Conservation (phyloP, 2,797 vertebrate genomes). For the Tamandua tetradactyla region DNA sequence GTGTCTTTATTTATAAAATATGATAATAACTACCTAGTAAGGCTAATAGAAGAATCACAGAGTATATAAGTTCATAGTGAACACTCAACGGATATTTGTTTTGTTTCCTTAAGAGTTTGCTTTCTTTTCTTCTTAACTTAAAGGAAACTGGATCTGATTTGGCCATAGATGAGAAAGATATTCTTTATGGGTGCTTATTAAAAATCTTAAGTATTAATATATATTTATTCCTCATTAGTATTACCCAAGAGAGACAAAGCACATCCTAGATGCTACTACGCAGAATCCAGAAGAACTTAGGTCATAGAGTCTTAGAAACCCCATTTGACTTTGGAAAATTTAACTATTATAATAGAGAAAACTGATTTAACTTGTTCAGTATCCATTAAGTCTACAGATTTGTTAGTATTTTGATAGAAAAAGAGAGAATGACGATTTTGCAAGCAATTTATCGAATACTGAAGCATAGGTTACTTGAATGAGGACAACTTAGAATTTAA, state of each 20-base stretch:
- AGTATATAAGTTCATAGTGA: not conserved
- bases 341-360: not conserved
- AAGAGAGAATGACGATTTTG: not conserved
- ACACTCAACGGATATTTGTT: not conserved
- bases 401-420: slow-evolving; percentile 34
- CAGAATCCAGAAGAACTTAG: not conserved
- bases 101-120: slow-evolving; percentile 27
- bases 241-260: not conserved
- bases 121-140: slow-evolving; percentile 34
- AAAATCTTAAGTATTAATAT: not conserved
- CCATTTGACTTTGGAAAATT: not conserved
- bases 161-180: not conserved
- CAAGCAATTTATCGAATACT: not conserved
- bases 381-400: not conserved
- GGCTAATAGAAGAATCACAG: not conserved
- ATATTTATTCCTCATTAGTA: not conserved
- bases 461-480: not conserved
- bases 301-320: not conserved
- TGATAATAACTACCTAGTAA: not conserved
- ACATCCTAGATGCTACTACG: not conserved
- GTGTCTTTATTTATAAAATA: not conserved
- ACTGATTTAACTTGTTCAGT: not conserved
- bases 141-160: not conserved
- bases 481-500: slow-evolving; percentile 49
- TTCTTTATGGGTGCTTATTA: not conserved